A percentile compares a stretch with the other conserved stretches of the same genome.
phyloP scores from a whole-genome alignment of 2,113 vertebrate species.

The Ranitomeya variabilis region DNA sequence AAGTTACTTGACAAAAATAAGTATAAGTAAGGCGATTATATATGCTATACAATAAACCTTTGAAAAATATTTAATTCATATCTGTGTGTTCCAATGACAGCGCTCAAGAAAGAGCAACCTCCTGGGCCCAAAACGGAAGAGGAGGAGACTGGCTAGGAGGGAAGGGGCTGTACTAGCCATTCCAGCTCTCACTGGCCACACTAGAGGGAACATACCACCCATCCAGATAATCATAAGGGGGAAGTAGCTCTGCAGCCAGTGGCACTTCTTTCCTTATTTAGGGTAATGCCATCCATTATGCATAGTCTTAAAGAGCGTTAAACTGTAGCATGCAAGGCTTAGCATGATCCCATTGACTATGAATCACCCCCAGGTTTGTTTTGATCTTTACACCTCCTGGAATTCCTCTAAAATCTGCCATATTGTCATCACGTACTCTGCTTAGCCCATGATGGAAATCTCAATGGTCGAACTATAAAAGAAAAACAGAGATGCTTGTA shows the following conservation, averaged over 20 bases:
- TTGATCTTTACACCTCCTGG: background rate
- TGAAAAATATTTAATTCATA: no score
- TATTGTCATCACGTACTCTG: background rate
- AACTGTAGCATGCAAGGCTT: background rate
- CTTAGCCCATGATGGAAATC: background rate
- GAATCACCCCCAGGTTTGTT: background rate
- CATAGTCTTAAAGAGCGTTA: background rate
- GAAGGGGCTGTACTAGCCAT: no score
- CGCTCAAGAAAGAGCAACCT: no score
- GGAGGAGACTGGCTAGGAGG: no score
- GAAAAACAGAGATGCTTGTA: slow-evolving; percentile 11
- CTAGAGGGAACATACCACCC: no score
- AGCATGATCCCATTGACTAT: background rate
- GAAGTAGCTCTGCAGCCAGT: background rate
- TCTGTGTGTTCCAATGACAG: no score
- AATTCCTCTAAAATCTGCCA: background rate
- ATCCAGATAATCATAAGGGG: no score
- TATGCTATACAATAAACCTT: no score
- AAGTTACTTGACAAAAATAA: no score
- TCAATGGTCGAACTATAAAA: slow-evolving; percentile 11
- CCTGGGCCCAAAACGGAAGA: no score
- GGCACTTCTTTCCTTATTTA: background rate
- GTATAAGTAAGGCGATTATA: no score
- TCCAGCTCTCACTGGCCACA: no score
- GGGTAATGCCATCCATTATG: background rate